Evolutionary conservation across 1,140 invertebrate genomes (phyloP).

Genomic region (Propsilocerus akamusi): DNA sequence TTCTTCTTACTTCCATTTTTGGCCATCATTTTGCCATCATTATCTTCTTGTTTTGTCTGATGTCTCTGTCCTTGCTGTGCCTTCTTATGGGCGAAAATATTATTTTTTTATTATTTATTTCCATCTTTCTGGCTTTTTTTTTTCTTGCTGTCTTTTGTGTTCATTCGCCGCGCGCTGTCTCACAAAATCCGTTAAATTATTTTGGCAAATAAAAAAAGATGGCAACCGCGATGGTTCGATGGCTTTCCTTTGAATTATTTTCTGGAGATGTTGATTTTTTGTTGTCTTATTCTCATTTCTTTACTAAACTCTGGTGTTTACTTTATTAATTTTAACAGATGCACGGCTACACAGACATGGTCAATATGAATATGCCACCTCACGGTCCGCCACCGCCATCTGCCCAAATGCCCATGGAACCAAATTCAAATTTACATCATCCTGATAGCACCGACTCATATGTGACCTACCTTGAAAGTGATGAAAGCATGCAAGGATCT

Average conservation of each 20-base stretch:
- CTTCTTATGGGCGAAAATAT: background rate
- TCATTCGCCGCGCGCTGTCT: no score
- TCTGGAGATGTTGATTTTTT: no score
- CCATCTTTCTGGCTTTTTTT: background rate
- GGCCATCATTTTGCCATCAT: no score
- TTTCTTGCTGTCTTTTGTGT: background rate
- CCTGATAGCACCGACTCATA: constrained; percentile 73
- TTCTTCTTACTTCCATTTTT: background rate
- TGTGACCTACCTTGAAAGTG: constrained; percentile 76
- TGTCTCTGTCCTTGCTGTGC: background rate
- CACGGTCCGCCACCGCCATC: constrained; percentile 24
- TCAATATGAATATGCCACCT: constrained; percentile 23
- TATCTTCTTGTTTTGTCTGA: background rate
- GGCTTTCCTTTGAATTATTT: no score
- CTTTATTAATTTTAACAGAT: constrained; percentile 36
- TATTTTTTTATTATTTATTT: constrained; percentile 4
- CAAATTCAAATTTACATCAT: constrained; percentile 33
- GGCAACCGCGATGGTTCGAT: background rate
- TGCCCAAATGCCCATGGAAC: constrained; percentile 35
- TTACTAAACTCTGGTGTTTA: background rate
- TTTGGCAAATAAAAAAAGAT: background rate
- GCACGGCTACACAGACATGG: constrained; percentile 74
- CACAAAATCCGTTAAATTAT: background rate
- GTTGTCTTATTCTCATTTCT: background rate
- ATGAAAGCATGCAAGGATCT: constrained; percentile 51